phyloP scores from a whole-genome alignment of 2,113 vertebrate genomes.

The Nanger granti region DNA sequence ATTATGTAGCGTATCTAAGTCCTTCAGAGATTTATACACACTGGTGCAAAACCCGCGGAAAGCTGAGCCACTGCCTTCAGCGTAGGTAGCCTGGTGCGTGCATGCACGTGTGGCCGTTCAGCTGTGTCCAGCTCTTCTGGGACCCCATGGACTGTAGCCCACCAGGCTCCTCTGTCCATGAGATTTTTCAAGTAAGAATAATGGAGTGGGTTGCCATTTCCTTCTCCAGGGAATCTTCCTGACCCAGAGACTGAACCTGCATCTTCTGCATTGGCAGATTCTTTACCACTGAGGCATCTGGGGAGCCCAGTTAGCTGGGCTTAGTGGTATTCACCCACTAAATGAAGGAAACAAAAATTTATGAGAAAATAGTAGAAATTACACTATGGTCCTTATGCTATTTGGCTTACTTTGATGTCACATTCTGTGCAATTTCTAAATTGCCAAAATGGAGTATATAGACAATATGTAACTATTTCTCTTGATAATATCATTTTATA shows the following conservation, averaged over 20 bases:
- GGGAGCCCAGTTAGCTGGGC: background rate
- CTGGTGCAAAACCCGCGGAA: background rate
- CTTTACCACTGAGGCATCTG: background rate
- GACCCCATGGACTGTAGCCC: background rate
- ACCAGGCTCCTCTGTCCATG: background rate
- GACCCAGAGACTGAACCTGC: background rate
- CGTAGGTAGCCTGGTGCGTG: background rate
- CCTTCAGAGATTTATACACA: background rate
- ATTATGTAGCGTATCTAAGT: background rate
- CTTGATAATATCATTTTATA: background rate
- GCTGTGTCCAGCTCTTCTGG: background rate
- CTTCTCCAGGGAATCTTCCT: background rate
- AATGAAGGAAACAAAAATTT: background rate
- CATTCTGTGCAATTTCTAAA: background rate
- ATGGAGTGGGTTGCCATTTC: background rate
- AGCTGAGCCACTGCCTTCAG: background rate
- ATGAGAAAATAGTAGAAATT: background rate
- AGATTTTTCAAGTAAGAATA: background rate
- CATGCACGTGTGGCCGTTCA: accelerated
- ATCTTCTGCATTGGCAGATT: background rate
- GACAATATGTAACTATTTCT: background rate
- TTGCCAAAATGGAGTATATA: background rate
- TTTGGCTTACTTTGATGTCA: background rate
- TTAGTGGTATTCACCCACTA: background rate
- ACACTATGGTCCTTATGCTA: background rate